Evolutionary conservation across 53 echinoderm and acorn worm genomes (phyloP).

Genomic region (Holothuria scabra): DNA sequence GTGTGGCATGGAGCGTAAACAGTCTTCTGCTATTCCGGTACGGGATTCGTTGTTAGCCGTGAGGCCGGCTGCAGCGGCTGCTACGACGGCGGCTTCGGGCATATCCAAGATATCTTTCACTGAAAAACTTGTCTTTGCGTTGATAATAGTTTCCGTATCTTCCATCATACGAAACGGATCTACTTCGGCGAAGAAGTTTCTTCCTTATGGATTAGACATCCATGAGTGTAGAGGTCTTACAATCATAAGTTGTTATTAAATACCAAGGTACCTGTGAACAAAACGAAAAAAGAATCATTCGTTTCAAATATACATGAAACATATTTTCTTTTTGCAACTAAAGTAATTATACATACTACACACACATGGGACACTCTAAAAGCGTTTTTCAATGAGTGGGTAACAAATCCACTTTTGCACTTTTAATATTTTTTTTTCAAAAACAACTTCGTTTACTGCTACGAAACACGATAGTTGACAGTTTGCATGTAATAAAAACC

Average conservation of each 20-base stretch:
- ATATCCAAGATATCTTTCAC: constrained; percentile 99
- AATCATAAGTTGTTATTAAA: not conserved
- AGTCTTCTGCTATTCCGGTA: constrained; percentile 11
- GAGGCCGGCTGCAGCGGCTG: constrained; percentile 76
- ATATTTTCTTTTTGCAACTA: no score
- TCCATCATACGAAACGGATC: constrained; percentile 70
- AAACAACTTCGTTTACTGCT: no score
- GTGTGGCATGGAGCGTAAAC: constrained; percentile 42
- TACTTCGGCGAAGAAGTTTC: constrained; percentile 19
- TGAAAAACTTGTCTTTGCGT: constrained; percentile 93
- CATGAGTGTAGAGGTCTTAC: not conserved
- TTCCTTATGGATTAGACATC: not conserved
- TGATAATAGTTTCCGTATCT: constrained; percentile 89
- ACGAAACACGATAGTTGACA: no score
- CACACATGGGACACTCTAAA: no score
- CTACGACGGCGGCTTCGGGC: constrained; percentile 85
- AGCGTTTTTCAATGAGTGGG: no score
- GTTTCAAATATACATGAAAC: not conserved
- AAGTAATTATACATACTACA: no score
- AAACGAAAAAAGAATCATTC: not conserved
- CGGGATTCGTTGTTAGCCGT: constrained; percentile 14
- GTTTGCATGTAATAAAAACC: no score
- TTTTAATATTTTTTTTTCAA: no score
- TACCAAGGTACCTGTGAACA: not conserved
- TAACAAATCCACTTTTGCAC: no score